These are phyloP conservation scores for Phoeniculus purpureus DNA, from an alignment of 2,797 vertebrate species.

Conservation along the genomic window DNA sequence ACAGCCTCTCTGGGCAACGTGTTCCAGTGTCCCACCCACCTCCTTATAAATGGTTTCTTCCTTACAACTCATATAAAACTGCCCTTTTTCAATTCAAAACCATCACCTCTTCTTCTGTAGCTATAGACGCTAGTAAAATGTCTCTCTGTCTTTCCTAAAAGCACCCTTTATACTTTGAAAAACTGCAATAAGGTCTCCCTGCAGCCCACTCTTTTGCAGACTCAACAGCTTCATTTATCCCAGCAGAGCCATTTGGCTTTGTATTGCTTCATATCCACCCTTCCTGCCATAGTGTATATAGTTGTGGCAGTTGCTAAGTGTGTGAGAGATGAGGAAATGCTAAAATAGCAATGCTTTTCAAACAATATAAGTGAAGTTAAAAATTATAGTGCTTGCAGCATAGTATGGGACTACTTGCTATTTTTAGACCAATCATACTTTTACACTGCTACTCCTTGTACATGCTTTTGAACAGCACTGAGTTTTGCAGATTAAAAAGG, in stretches of 20 bases:
- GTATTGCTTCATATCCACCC: neutral
- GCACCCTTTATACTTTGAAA: neutral
- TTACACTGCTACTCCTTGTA: neutral
- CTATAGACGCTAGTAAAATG: neutral
- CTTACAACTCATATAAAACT: neutral
- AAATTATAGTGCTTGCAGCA: neutral
- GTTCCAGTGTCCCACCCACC: neutral
- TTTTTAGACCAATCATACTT: neutral
- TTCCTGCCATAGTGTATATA: slow-evolving; percentile 15
- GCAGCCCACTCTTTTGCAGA: neutral
- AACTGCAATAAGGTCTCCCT: neutral
- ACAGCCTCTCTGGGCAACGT: neutral
- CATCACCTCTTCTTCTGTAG: neutral
- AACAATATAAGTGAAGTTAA: slow-evolving; percentile 41
- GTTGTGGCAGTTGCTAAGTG: neutral
- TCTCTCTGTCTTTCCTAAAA: neutral
- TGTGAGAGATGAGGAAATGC: slow-evolving; percentile 32
- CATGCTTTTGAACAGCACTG: neutral
- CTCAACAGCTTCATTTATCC: neutral
- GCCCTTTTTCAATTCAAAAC: neutral
- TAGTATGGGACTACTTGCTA: neutral
- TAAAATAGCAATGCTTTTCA: slow-evolving; percentile 30
- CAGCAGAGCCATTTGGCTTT: neutral
- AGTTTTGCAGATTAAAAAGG: neutral
- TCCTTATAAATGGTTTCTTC: neutral